Conservation (phyloP, 2,113 vertebrate genomes). For the Anoura caudifer region DNA sequence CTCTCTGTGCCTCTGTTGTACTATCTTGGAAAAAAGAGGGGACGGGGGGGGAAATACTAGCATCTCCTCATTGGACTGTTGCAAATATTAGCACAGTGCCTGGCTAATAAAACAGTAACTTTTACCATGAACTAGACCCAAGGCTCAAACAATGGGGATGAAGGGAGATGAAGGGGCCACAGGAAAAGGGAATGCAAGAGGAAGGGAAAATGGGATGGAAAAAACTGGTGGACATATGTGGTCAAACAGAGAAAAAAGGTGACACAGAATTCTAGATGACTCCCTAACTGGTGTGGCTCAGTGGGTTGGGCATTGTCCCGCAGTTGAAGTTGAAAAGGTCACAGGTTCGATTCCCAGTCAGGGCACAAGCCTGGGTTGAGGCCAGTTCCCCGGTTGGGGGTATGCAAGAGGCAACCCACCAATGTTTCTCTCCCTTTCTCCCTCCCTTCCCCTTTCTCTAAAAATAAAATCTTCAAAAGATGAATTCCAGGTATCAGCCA, state of each 20-base stretch:
- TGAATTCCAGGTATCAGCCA: background rate
- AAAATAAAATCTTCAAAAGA: background rate
- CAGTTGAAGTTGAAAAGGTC: no score
- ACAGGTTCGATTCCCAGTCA: no score
- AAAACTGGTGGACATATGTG: background rate
- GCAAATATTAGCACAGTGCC: background rate
- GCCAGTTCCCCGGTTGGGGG: no score
- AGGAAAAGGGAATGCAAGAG: background rate
- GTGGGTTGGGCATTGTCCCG: no score
- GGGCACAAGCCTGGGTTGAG: no score
- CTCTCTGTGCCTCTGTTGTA: background rate
- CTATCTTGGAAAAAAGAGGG: background rate
- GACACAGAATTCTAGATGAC: background rate
- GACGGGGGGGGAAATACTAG: background rate
- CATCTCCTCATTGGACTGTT: background rate
- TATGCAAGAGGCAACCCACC: no score
- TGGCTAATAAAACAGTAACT: background rate
- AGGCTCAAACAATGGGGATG: background rate
- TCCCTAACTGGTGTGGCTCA: no score
- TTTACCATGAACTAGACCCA: background rate
- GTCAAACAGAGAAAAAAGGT: background rate
- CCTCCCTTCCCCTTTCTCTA: no score
- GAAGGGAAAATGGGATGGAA: background rate
- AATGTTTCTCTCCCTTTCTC: no score
- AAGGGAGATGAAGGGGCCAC: background rate